Percentiles rank a stretch among this genome's conserved stretches.
phyloP scores from a whole-genome alignment of 2,797 vertebrate species.

The Aulostomus chinensis region DNA sequence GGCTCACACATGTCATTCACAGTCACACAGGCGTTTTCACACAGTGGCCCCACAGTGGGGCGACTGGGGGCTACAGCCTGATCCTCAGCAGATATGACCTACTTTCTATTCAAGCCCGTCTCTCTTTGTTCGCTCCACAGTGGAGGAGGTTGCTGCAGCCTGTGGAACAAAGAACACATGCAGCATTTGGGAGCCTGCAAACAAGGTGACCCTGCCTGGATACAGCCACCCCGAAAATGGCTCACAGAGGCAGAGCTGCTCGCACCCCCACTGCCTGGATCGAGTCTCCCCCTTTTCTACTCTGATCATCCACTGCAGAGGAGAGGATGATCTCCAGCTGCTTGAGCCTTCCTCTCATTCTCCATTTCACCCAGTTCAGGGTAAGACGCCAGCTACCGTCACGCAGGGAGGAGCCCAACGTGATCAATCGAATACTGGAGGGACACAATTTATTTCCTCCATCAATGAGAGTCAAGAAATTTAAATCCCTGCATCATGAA shows the following conservation, averaged over 20 bases:
- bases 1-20: conserved; percentile 38
- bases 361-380: conserved; percentile 2
- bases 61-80: conserved; percentile 54
- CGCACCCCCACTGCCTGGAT: conserved; percentile 23
- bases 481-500: neutral
- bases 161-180: conserved; percentile 66
- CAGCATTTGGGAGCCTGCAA: conserved; percentile 46
- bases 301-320: conserved; percentile 43
- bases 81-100: conserved; percentile 77
- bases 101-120: conserved; percentile 71
- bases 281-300: conserved; percentile 14
- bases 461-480: neutral
- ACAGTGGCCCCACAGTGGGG: conserved; percentile 34
- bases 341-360: conserved; percentile 8
- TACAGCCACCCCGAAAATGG: conserved; percentile 33
- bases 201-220: conserved; percentile 49
- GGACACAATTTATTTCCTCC: conserved; percentile 10
- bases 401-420: conserved; percentile 7
- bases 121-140: conserved; percentile 70
- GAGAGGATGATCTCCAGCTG: conserved; percentile 29
- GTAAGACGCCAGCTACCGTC: conserved; percentile 8
- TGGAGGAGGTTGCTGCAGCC: conserved; percentile 50
- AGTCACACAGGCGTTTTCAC: conserved; percentile 26
- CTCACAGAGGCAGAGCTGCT: neutral
- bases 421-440: conserved; percentile 22